Conservation (phyloP, 2,797 vertebrate genomes). For the Vipera ursinii region DNA sequence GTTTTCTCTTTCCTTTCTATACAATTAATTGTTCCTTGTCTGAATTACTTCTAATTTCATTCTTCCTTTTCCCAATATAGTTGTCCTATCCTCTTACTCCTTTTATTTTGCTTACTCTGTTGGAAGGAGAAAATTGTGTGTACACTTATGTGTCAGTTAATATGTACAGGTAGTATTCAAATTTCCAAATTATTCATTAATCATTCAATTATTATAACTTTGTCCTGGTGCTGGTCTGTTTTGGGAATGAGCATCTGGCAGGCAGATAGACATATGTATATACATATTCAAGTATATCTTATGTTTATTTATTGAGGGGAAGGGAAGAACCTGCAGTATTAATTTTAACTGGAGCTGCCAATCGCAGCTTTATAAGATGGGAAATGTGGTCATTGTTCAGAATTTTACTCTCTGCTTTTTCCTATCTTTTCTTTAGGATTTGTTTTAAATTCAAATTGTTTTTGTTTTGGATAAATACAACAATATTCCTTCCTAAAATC, state of each 20-base stretch:
- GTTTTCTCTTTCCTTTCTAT: not conserved
- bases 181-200: not conserved
- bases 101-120: not conserved
- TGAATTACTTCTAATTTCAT: not conserved
- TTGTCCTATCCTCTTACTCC: not conserved
- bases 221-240: not conserved
- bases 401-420: not conserved
- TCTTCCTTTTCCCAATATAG: not conserved
- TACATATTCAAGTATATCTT: not conserved
- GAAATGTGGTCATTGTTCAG: not conserved
- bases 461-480: not conserved
- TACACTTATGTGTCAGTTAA: not conserved
- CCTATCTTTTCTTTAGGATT: not conserved
- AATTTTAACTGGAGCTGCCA: not conserved
- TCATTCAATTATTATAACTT: not conserved
- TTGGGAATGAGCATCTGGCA: not conserved
- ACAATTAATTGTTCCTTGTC: not conserved
- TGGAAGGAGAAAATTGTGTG: not conserved
- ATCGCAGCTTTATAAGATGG: not conserved
- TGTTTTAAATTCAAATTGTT: not conserved
- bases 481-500: not conserved
- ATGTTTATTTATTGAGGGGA: not conserved
- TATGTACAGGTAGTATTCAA: not conserved
- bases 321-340: not conserved
- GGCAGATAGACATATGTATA: not conserved